Conservation (phyloP, 2,797 vertebrate species). For the Artibeus lituratus region DNA sequence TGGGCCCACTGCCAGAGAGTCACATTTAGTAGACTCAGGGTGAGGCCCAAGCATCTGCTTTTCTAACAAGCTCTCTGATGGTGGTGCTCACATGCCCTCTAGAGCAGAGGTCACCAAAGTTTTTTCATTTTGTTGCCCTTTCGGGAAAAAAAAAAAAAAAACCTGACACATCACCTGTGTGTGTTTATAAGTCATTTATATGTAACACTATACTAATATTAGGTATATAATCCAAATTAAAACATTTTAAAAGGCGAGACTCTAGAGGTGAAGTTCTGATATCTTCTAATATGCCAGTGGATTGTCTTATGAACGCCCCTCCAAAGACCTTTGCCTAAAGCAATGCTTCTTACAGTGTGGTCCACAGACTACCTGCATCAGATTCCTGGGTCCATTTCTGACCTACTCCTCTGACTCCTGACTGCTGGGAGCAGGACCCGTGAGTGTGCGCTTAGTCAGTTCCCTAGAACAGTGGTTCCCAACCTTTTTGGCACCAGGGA, state of each 20-base stretch:
- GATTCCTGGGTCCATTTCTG: not conserved
- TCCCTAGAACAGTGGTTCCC: not conserved
- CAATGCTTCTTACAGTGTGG: not conserved
- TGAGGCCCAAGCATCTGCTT: not conserved
- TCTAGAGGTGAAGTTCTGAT: not conserved
- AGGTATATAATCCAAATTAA: not conserved
- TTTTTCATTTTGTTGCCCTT: not conserved
- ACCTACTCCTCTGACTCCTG: not conserved
- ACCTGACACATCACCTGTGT: not conserved
- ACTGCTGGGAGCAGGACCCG: not conserved
- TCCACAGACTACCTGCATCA: not conserved
- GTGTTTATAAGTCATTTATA: not conserved
- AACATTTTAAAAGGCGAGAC: not conserved
- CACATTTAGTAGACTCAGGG: not conserved
- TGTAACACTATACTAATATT: not conserved
- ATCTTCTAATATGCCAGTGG: not conserved
- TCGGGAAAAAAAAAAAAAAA: not conserved
- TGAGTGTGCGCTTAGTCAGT: not conserved
- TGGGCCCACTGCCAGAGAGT: not conserved
- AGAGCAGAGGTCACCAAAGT: not conserved
- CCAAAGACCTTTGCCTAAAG: constrained; percentile 12
- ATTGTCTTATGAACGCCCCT: not conserved
- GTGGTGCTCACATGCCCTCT: not conserved
- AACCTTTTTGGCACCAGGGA: not conserved
- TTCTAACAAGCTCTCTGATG: not conserved